phyloP scores from a whole-genome alignment of 2,797 vertebrate genomes.

The Rachycentron canadum region DNA sequence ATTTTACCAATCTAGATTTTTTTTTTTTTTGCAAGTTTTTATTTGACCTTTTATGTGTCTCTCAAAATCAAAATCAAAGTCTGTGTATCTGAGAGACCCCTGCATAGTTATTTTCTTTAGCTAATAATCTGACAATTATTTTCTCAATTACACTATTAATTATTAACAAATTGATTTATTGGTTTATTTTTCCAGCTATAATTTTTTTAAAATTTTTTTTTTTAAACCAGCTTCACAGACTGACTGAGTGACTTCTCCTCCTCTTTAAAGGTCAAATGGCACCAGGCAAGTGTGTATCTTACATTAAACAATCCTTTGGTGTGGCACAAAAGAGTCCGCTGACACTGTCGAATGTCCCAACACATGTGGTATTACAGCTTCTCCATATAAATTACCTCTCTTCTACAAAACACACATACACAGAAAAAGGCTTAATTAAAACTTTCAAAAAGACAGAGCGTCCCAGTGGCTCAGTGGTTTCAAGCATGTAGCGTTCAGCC shows the following conservation, averaged over 20 bases:
- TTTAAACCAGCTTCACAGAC: neutral
- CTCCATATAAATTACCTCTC: conserved; percentile 5
- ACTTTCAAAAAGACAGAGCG: neutral
- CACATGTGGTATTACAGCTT: neutral
- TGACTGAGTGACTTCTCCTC: neutral
- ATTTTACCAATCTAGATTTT: conserved; percentile 13
- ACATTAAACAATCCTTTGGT: conserved; percentile 13
- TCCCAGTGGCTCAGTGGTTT: conserved; percentile 18
- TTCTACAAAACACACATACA: conserved; percentile 5
- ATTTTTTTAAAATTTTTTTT: neutral
- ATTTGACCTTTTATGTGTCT: conserved; percentile 15
- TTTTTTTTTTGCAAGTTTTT: neutral
- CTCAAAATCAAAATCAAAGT: neutral
- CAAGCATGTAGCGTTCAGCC: neutral
- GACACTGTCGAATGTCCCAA: neutral
- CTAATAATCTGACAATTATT: neutral
- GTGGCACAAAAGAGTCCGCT: neutral
- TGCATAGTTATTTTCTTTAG: neutral
- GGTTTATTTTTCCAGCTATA: neutral
- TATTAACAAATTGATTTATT: neutral
- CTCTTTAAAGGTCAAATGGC: conserved; percentile 9
- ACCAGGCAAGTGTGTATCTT: conserved; percentile 15
- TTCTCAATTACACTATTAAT: neutral
- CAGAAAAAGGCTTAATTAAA: conserved; percentile 7
- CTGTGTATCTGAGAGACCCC: neutral